Evolutionary conservation across 2,888 invertebrate genomes (phyloP).

Genomic region (Lamproptera curius): DNA sequence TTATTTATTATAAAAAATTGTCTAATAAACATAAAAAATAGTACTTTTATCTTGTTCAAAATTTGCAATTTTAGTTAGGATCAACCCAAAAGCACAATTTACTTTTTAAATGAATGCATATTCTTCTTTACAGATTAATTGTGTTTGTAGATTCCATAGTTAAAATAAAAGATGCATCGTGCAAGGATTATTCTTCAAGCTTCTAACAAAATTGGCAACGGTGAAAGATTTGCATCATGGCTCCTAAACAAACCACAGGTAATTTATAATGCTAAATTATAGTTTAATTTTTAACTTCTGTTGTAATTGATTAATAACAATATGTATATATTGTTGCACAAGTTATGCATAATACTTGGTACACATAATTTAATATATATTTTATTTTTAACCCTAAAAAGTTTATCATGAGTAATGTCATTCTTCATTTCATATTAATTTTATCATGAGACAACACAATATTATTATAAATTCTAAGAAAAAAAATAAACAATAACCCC

Average conservation of each 20-base stretch:
- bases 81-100: neutral
- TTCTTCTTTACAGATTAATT: conserved; percentile 36
- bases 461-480: neutral
- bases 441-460: neutral
- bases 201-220: conserved; percentile 79
- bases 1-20: too few species aligned
- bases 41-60: too few species aligned
- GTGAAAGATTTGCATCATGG: conserved; percentile 89
- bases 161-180: conserved; percentile 82
- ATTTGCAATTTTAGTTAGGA: too few species aligned
- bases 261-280: neutral
- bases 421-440: neutral
- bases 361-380: too few species aligned
- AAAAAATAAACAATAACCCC: neutral
- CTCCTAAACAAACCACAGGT: conserved; percentile 81
- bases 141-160: conserved; percentile 32
- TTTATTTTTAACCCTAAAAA: too few species aligned
- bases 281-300: too few species aligned
- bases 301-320: too few species aligned
- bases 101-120: neutral
- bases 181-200: conserved; percentile 85
- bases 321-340: too few species aligned
- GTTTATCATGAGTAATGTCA: too few species aligned
- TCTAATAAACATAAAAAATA: too few species aligned
- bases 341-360: too few species aligned